These are phyloP conservation scores for Philhelius pedissequus DNA, from an alignment of 2,888 invertebrate species.

Conservation along the genomic window DNA sequence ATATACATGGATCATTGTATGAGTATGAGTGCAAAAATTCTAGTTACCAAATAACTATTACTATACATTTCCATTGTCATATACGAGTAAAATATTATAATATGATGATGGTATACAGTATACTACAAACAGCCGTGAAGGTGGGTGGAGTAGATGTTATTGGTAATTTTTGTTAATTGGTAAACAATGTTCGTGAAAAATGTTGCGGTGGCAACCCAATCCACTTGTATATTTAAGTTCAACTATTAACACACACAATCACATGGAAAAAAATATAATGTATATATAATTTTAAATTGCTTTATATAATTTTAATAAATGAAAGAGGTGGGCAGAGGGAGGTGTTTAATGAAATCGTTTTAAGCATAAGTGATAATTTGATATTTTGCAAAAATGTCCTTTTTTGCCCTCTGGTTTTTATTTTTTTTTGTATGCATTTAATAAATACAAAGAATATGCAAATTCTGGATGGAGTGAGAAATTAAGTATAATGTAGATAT, in stretches of 20 bases:
- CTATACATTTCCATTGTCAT: constrained; percentile 14
- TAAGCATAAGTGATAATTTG: too few species aligned
- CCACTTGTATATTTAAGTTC: constrained; percentile 9
- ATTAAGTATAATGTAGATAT: too few species aligned
- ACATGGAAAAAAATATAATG: too few species aligned
- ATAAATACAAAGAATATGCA: too few species aligned
- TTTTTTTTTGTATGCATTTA: too few species aligned
- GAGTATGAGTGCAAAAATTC: not conserved
- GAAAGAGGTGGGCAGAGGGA: too few species aligned
- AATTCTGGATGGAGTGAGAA: too few species aligned
- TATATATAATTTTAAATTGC: too few species aligned
- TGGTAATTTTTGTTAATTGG: constrained; percentile 62
- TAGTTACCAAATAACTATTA: not conserved
- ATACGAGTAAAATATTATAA: not conserved
- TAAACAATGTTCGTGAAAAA: constrained; percentile 63
- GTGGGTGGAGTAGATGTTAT: not conserved
- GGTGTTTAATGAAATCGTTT: too few species aligned
- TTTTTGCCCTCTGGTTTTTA: too few species aligned
- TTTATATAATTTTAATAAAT: too few species aligned
- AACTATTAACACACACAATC: constrained; percentile 41
- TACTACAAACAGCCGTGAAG: not conserved
- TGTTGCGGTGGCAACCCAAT: constrained; percentile 46
- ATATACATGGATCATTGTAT: not conserved
- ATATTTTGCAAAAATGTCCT: too few species aligned
- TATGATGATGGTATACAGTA: not conserved